Evolutionary conservation across 2,888 invertebrate genomes (phyloP).

Genomic region (Mycalesis mineus): DNA sequence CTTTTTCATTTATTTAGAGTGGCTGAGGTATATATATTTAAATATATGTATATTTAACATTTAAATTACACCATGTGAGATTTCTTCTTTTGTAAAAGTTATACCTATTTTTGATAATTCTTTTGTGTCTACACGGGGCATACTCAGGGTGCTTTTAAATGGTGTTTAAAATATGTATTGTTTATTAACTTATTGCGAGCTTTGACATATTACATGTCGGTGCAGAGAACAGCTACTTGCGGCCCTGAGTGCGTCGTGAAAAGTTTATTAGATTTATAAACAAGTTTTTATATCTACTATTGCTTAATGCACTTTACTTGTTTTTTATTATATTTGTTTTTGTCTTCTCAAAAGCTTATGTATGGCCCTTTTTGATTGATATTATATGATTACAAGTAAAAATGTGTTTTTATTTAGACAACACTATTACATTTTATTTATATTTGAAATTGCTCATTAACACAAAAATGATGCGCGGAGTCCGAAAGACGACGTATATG

Average conservation of each 20-base stretch:
- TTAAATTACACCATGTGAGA: constrained; percentile 3
- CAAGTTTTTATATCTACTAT: constrained; percentile 10
- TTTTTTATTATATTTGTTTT: constrained; percentile 48
- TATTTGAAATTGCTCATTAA: too few species aligned
- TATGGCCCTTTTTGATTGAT: constrained; percentile 47
- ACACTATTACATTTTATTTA: too few species aligned
- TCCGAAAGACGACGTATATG: too few species aligned
- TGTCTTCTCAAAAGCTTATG: constrained; percentile 54
- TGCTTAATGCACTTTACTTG: constrained; percentile 28
- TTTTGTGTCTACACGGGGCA: constrained; percentile 9
- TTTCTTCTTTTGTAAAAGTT: constrained; percentile 16
- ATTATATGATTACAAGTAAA: constrained; percentile 26
- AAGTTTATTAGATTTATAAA: constrained; percentile 1
- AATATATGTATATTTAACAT: background rate
- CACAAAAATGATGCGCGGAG: too few species aligned
- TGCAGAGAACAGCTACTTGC: background rate
- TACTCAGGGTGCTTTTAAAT: constrained; percentile 5
- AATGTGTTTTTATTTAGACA: background rate
- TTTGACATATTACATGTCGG: background rate
- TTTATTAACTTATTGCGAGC: background rate
- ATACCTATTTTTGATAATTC: constrained; percentile 21
- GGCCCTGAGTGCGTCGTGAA: background rate
- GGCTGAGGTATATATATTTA: too few species aligned
- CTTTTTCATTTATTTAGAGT: too few species aligned
- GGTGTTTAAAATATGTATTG: too few species aligned